Base-by-base conservation (phyloP, 2,797 vertebrate genomes). In the Alauda arvensis region DNA sequence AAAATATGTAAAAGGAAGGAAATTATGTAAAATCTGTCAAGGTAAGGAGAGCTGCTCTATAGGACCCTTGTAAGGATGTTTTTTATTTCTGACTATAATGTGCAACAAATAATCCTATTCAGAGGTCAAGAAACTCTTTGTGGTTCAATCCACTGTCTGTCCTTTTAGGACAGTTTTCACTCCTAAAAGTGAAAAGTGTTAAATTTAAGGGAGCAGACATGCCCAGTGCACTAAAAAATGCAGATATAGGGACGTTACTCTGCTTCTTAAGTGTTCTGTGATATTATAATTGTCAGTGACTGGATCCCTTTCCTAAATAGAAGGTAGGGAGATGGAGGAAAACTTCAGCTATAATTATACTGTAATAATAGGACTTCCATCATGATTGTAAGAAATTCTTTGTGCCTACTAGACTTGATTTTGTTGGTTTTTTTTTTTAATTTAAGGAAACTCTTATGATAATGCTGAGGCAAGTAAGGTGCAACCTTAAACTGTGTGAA, bases 331-430 rank as follows among this genome's bases (percentile, higher is more conserved):
- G 16, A 26, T 43, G 34, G 21, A 89, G 53, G 56, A 71, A 75
- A 85, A 67, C 40, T 33, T 42, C 37, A 60, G 61, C 43, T 77
- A 20, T 28, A 26, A 17, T 66, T 74, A 39, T 66, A 60, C 49
- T 85, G 77, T 63, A 83, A 63, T 86, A 75, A 61, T 48, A 49
- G 33, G 39, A 88, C 34, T 91, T 79, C 43, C 60, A 23, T 49
- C 77, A 48, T 74, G 77, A 85, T 45, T 45, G 31, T 86, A 77
- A 82, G 60, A 70, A 87, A 77, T 67, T 89, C 31, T 90, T 66
- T 34, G 85, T 95, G 80, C 87, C 93, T 94, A 39, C 31, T 65
- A 51, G 56, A 83, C 37, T 85, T 39, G 39, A 42, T 57, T 51
- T 75, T n/a, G 12, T 72, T 53, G 14, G 25, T 14, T 34, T 9